These are phyloP conservation scores for Heliconius congener DNA, from an alignment of 1,140 invertebrate species.

Conservation along the genomic window DNA sequence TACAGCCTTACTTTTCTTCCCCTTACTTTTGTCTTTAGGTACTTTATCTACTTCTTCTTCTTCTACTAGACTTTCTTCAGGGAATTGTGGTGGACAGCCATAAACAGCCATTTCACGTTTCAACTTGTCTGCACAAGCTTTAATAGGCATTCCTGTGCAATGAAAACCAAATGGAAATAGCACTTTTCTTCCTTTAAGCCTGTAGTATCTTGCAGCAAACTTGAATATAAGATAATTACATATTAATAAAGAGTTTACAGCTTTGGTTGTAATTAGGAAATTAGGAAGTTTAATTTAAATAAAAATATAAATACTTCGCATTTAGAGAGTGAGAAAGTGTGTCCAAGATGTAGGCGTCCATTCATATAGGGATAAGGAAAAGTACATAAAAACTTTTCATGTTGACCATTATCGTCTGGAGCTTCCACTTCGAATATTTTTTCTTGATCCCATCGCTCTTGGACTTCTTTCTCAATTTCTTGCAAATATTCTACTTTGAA, in stretches of 20 bases:
- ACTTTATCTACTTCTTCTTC: conserved; percentile 83
- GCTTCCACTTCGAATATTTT: conserved; percentile 92
- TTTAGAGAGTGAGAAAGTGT: conserved; percentile 98
- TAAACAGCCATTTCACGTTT: conserved; percentile 95
- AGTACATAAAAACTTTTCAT: conserved; percentile 95
- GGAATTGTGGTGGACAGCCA: conserved; percentile 97
- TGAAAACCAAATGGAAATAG: conserved; percentile 99
- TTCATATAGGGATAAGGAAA: conserved; percentile 99
- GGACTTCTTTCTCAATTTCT: conserved; percentile 92
- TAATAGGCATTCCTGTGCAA: conserved; percentile 98
- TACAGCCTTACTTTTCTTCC: conserved; percentile 99
- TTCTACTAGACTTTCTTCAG: conserved; percentile 81
- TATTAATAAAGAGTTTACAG: background rate
- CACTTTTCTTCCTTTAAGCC: conserved; percentile 94
- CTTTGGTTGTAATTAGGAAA: background rate
- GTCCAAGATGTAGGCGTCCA: conserved; percentile 97
- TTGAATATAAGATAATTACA: conserved; percentile 59
- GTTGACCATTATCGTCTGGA: conserved; percentile 81
- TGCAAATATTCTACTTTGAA: conserved; percentile 95
- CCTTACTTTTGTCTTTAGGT: conserved; percentile 97
- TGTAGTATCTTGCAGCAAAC: conserved; percentile 95
- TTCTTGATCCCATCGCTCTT: conserved; percentile 90
- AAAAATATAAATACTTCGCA: conserved; percentile 86
- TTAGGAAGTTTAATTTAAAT: conserved; percentile 3
- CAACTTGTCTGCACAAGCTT: conserved; percentile 98